Evolutionary conservation across 2,888 invertebrate genomes (phyloP).

Genomic region (Lymantria monacha): DNA sequence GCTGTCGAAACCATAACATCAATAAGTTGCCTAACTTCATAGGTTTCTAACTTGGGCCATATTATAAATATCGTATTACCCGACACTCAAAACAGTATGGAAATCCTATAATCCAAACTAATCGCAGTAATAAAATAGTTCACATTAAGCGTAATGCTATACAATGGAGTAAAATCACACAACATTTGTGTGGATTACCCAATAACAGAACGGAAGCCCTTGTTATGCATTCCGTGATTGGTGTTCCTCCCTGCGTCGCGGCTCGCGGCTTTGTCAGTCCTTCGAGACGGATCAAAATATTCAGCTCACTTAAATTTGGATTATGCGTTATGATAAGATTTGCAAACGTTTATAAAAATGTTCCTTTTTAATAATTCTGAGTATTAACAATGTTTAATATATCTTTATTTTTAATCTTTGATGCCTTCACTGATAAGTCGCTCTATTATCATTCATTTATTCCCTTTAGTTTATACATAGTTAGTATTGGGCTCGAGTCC

Average conservation of each 20-base stretch:
- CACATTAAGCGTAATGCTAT: conserved; percentile 14
- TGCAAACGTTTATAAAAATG: conserved; percentile 18
- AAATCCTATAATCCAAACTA: conserved; percentile 19
- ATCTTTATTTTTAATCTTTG: no score
- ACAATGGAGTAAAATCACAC: conserved; percentile 17
- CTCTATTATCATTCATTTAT: no score
- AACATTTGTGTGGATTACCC: conserved; percentile 22
- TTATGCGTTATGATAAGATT: conserved; percentile 36
- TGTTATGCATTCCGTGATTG: conserved; percentile 48
- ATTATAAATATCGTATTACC: conserved; percentile 4
- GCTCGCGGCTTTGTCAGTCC: conserved; percentile 39
- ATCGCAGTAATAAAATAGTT: conserved; percentile 14
- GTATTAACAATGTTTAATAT: no score
- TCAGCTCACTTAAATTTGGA: conserved; percentile 23
- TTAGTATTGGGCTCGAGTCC: no score
- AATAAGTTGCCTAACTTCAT: background rate
- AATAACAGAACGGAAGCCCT: conserved; percentile 29
- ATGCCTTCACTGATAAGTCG: no score
- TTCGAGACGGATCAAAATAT: conserved; percentile 39
- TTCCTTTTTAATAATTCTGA: background rate
- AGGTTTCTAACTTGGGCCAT: background rate
- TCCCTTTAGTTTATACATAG: no score
- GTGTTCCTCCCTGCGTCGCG: conserved; percentile 30
- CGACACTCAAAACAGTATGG: conserved; percentile 8
- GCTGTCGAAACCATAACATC: background rate